A percentile compares a stretch with the other conserved stretches of the same genome.
Conservation (phyloP, 1,140 invertebrate genomes). For the Panagrolaimus sp. region DNA sequence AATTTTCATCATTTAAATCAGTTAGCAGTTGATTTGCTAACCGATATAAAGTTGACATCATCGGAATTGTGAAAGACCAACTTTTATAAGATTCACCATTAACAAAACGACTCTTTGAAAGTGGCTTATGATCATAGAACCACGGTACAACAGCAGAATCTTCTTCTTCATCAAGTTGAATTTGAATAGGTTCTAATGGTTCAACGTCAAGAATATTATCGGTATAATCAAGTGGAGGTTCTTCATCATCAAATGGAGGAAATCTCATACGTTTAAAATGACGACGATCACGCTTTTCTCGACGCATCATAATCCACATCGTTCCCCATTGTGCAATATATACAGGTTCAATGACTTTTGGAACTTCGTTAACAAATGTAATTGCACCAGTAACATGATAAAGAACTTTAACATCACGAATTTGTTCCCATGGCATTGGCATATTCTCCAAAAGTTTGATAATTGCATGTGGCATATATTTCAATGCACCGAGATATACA, state of each 20-base stretch:
- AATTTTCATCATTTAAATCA: constrained; percentile 95
- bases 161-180: constrained; percentile 92
- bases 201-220: constrained; percentile 98
- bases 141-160: constrained; percentile 77
- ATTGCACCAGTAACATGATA: constrained; percentile 75
- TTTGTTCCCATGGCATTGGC: constrained; percentile 99
- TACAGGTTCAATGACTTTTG: constrained; percentile 97
- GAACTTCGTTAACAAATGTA: constrained; percentile 99
- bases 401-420: constrained; percentile 84
- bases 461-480: constrained; percentile 99
- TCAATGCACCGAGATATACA: constrained; percentile 91
- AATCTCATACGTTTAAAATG: constrained; percentile 96
- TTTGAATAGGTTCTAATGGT: constrained; percentile 96
- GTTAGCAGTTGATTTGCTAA: constrained; percentile 96
- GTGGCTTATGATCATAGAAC: constrained; percentile 97
- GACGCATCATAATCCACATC: constrained; percentile 99
- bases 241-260: constrained; percentile 99
- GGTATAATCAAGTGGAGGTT: constrained; percentile 96
- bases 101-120: constrained; percentile 81
- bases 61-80: constrained; percentile 89
- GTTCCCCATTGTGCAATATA: constrained; percentile 99
- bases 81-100: constrained; percentile 93
- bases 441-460: constrained; percentile 98
- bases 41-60: constrained; percentile 93
- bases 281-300: constrained; percentile 93